Evolutionary conservation across 2,888 invertebrate genomes (phyloP).

Genomic region (Andrena trimmerana): DNA sequence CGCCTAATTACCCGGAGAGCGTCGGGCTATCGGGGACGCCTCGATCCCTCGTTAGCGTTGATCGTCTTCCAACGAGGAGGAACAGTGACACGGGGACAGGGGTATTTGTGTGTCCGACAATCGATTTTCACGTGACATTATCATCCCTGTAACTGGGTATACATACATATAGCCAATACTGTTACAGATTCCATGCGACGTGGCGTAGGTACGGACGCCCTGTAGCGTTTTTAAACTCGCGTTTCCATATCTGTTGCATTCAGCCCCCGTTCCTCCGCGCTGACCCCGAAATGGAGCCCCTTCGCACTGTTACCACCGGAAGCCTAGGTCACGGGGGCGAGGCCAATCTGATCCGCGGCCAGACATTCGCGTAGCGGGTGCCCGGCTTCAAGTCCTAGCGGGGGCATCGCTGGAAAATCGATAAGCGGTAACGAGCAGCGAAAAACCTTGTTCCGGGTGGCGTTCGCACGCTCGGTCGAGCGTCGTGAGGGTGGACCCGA

Average conservation of each 20-base stretch:
- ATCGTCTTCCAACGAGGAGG: neutral
- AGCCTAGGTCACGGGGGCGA: no score
- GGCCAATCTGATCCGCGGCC: constrained; percentile 12
- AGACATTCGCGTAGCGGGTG: constrained; percentile 52
- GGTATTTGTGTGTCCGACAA: neutral
- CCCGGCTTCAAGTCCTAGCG: constrained; percentile 22
- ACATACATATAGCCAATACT: no score
- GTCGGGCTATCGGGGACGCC: constrained; percentile 6
- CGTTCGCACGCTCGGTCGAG: constrained; percentile 37
- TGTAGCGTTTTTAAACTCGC: no score
- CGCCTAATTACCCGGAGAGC: constrained; percentile 36
- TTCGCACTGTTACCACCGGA: no score
- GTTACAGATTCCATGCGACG: no score
- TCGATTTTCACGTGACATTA: no score
- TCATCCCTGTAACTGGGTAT: no score
- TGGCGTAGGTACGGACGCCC: no score
- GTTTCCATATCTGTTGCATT: no score
- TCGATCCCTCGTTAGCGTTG: constrained; percentile 16
- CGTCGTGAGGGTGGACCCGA: neutral
- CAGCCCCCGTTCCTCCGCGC: neutral
- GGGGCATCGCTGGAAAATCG: constrained; percentile 38
- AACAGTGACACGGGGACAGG: neutral
- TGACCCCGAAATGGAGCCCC: no score
- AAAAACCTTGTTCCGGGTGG: constrained; percentile 54
- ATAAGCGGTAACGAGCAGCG: constrained; percentile 60